Percentiles rank a stretch among this genome's conserved stretches.
These are phyloP conservation scores for Lysandra bellargus DNA, from an alignment of 2,888 invertebrate species.

Conservation along the genomic window DNA sequence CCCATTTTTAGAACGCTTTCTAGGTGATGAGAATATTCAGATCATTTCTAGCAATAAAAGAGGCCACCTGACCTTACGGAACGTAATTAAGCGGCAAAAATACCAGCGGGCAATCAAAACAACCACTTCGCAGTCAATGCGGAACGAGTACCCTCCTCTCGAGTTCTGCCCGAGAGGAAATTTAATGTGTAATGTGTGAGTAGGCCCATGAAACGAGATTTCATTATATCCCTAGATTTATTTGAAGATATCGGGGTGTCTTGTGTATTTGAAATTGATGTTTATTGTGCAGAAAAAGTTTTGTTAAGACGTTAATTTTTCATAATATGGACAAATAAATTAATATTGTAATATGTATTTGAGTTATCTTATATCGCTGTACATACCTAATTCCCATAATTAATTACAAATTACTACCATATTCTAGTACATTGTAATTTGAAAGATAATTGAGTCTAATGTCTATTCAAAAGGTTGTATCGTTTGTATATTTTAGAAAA, in stretches of 20 bases:
- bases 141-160: constrained; percentile 2
- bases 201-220: neutral
- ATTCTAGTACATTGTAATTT: too few relatives aligned
- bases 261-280: neutral
- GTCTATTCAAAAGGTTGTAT: too few relatives aligned
- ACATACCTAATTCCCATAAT: too few relatives aligned
- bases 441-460: too few relatives aligned
- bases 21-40: neutral
- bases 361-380: too few relatives aligned
- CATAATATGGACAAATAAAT: too few relatives aligned
- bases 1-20: neutral
- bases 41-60: neutral
- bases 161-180: neutral
- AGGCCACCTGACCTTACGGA: constrained; percentile 6
- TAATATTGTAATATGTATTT: too few relatives aligned
- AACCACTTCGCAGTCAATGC: constrained; percentile 9
- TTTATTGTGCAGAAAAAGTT: neutral
- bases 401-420: too few relatives aligned
- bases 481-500: too few relatives aligned
- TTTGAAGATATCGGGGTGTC: neutral
- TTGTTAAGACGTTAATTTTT: neutral
- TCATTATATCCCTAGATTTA: neutral
- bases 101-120: constrained; percentile 14
- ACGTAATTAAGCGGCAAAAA: constrained; percentile 10
- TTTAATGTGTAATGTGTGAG: neutral